These are phyloP conservation scores for Norana najaformis DNA, from an alignment of 2,888 invertebrate species.

Conservation along the genomic window DNA sequence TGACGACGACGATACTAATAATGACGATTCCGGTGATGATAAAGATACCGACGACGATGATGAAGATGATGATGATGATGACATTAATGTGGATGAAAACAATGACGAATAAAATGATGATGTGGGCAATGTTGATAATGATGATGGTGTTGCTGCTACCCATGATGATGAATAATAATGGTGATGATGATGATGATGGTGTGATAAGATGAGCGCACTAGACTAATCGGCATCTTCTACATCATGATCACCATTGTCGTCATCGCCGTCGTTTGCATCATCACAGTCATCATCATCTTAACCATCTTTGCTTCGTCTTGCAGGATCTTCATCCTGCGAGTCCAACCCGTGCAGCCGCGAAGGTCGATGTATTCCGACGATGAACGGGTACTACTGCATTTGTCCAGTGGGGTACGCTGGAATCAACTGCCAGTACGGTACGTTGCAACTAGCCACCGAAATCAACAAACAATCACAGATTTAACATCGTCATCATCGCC, in stretches of 20 bases:
- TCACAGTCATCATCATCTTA: background rate
- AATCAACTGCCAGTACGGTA: constrained; percentile 36
- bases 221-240: background rate
- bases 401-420: constrained; percentile 43
- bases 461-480: background rate
- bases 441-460: background rate
- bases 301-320: background rate
- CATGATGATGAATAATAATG: too few relatives aligned
- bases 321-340: constrained; percentile 34
- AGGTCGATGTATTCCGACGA: constrained; percentile 38
- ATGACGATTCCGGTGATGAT: background rate
- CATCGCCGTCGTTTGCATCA: background rate
- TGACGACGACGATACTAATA: background rate
- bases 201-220: too few relatives aligned
- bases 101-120: too few relatives aligned
- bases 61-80: background rate
- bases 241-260: background rate
- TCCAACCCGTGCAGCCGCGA: constrained; percentile 41
- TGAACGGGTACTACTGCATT: constrained; percentile 40
- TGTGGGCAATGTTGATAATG: too few relatives aligned
- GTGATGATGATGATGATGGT: too few relatives aligned
- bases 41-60: background rate
- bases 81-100: background rate
- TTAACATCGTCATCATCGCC: background rate
- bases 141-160: too few relatives aligned